Evolutionary conservation across 2,797 vertebrate species (phyloP), one percentile per base, ranked within the genome.

Genomic region (Eupleurogrammus muticus): DNA sequence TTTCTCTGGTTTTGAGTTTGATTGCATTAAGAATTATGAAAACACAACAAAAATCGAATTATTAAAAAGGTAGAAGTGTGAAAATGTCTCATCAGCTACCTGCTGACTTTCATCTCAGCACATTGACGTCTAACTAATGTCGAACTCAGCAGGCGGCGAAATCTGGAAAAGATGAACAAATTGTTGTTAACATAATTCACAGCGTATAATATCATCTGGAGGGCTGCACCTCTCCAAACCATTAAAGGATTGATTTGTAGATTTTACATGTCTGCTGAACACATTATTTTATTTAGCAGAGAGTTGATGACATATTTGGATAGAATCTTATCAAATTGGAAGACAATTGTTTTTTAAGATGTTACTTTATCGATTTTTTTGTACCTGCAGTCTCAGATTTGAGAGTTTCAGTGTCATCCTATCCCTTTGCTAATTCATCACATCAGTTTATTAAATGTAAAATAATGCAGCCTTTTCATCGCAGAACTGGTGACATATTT

Each of bases 251-350:
- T 71, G 82, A 85, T 83, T 32, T 56, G 9, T 63, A 57, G 82
- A 62, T 87, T 89, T 81, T 85, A 88, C 79, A 83, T 85, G 85
- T 70, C 28, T 65, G 77, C 78, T 85, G 77, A 92, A 92, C 90
- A 89, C 93, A 94, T 94, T 90, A 94, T 95, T 95, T 90, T 88
- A 85, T 87, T 86, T 7, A 72, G 88, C 89, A 88, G 90, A 88
- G 90, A 88, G 94, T 93, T 91, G 92, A 95, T 93, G 93, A 93
- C 46, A 54, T 23, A 61, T 79, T 62, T 59, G 66, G 34, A 13
- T 46, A 17, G 21, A 53, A 69, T 49, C 24, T 49, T 17, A 60
- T 59, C 24, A 53, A 28, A 74, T 16, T 20, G 5, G 13, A 70
- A 44, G 36, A 48, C 34, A 52, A 64, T 17, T 61, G n/a, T 58